Evolutionary conservation across 2,113 vertebrate species (phyloP).

Genomic region (Syngnathus typhle): DNA sequence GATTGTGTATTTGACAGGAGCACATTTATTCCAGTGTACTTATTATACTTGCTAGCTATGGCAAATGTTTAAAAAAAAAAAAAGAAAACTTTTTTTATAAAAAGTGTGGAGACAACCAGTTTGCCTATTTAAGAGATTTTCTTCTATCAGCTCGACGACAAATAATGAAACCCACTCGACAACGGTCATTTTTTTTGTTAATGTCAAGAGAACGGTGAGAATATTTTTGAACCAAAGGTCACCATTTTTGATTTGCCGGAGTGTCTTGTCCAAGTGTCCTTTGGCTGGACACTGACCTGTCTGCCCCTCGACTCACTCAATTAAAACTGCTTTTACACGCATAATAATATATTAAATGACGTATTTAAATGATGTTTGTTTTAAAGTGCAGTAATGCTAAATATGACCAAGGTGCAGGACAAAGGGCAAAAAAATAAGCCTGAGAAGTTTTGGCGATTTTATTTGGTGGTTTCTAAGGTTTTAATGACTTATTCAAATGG

Average conservation of each 20-base stretch:
- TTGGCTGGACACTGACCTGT: slow-evolving; percentile 18
- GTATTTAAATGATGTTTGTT: slow-evolving; percentile 39
- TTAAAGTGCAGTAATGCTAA: slow-evolving; percentile 14
- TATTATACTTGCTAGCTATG: slow-evolving; percentile 28
- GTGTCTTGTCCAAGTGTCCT: slow-evolving; percentile 46
- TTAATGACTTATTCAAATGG: slow-evolving; percentile 1
- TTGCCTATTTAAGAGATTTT: slow-evolving; percentile 1
- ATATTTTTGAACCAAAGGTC: slow-evolving; percentile 18
- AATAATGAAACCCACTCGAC: background rate
- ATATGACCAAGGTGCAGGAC: background rate
- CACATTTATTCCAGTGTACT: slow-evolving; percentile 22
- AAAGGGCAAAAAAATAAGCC: background rate
- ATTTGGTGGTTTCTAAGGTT: no score
- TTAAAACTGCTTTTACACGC: slow-evolving; percentile 19
- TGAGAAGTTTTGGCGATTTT: background rate
- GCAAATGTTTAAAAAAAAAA: slow-evolving; percentile 7
- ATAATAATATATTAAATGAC: slow-evolving; percentile 35
- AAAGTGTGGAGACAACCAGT: slow-evolving; percentile 19
- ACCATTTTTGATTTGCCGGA: slow-evolving; percentile 10
- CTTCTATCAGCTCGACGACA: background rate
- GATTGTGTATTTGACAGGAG: slow-evolving; percentile 50
- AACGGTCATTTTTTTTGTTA: background rate
- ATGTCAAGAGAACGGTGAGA: slow-evolving; percentile 2
- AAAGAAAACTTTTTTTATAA: slow-evolving; percentile 24
- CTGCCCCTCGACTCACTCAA: slow-evolving; percentile 1